A percentile compares a stretch with the other conserved stretches of the same genome.
phyloP scores from a whole-genome alignment of 2,797 vertebrate genomes.

The Chaunax sp. region DNA sequence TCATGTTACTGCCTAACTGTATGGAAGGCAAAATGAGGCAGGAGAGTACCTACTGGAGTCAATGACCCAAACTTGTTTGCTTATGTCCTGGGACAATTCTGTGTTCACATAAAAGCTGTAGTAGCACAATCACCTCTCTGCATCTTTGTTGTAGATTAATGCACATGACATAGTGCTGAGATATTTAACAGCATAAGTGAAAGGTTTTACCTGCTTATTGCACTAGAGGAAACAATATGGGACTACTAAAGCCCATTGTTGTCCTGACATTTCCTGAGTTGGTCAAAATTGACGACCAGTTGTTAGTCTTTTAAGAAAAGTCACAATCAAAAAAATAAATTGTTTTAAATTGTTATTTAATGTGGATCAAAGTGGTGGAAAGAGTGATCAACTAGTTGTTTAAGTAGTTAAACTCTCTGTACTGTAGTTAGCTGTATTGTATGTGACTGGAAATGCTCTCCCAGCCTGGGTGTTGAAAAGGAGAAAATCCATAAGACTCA shows the following conservation, averaged over 20 bases:
- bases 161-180: background rate
- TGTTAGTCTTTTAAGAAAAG: too few species aligned
- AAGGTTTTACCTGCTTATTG: background rate
- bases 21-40: conserved; percentile 16
- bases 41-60: conserved; percentile 4
- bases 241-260: background rate
- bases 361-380: too few species aligned
- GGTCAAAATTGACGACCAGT: too few species aligned
- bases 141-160: background rate
- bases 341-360: too few species aligned
- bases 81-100: conserved; percentile 1
- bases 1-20: conserved; percentile 51
- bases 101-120: conserved; percentile 1
- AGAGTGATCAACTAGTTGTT: too few species aligned
- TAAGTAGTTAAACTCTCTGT: too few species aligned
- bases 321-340: too few species aligned
- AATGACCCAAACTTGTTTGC: conserved; percentile 2
- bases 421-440: too few species aligned
- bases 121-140: background rate
- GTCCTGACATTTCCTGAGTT: too few species aligned
- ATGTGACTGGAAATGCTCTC: too few species aligned
- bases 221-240: background rate
- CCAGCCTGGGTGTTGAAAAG: too few species aligned
- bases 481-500: too few species aligned
- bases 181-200: background rate